Base-by-base conservation (phyloP, 1,140 invertebrate species). In the Leguminivora glycinivorella region DNA sequence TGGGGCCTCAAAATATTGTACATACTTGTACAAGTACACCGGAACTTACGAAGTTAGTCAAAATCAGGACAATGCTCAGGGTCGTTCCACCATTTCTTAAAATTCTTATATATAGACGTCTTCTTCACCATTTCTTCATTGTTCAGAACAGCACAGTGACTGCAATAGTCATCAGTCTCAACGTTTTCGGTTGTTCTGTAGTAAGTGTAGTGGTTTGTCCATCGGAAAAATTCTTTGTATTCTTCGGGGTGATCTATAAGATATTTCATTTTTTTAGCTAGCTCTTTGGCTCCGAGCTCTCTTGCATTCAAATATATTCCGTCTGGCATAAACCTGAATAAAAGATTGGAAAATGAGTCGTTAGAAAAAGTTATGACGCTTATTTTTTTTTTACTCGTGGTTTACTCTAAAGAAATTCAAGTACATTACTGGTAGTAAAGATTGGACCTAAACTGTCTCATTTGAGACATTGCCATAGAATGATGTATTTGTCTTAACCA, bases 41-140 rank as follows among this genome's bases (percentile, higher is more conserved):
- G n/a, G n/a, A n/a, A n/a, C 3, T 7, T 31, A 4, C 3, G 29
- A 31, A 31, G n/a, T 31, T 38, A 10, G 1, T 9, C 5, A 6
- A 38, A 9, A 60, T 40, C 47, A 70, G 24, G 56, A 38, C 56
- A 52, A 19, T 22, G 47, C 0, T 19, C 0, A 22, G 17, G 47
- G 19, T 52, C 47, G 47, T 69, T 75, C 77, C 77, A 79, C 77
- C 77, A 79, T 10, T 70, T 19, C 12, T 29, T 40, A 68, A 79
- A 68, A 31, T 79, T n/a, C 34, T 75, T 40, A 31, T 72, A 72
- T n/a, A 72, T 47, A 6, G 47, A 52, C n/a, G 47, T 74, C 14
- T 68, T 56, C 10, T 38, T 58, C 17, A 68, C 22, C 4, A 68
- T 4, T 29, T 71, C 29, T 14, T 75, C 60, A 19, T 74, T 25